Evolutionary conservation across 2,888 invertebrate genomes (phyloP), one percentile per base, ranked within the genome.

Genomic region (Listrodromus nycthemerus): DNA sequence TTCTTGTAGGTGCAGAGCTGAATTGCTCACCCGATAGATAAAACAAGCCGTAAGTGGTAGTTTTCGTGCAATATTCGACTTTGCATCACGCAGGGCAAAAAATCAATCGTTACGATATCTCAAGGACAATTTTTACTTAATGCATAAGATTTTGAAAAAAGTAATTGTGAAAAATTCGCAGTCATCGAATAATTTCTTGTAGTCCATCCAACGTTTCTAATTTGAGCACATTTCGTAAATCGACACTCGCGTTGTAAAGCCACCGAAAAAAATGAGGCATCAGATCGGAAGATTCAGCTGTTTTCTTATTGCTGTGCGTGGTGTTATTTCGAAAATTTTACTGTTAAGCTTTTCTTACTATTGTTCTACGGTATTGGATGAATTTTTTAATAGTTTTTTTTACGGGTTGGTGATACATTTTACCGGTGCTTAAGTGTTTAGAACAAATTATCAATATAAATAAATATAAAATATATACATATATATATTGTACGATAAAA

Each of bases 401-500:
- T 41, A 58, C 70, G 75, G 65, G 48, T 63, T 45, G 55, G 48
- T 21, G 48, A 58, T 63, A 63, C 33, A 75, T 30, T 66, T 58
- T 66, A 71, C 27, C 30, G 58, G 75, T 8, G 37, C 37, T 37
- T 37, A 37, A 37, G 37, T 37, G 78, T 33, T 52, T 65, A 21
- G 30, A 50, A 52, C 48, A 58, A 76, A 75, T 48, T 24, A 78
- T 55, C 45, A 13, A 61, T 52, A 45, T 13, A 37, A 6, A 77
- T 30, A 48, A 24, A 61, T 67, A 66, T 61, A 78, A 30, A 24
- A 65, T 65, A 16, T 83, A 80, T 33, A 76, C 76, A 50, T 41
- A 52, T 67, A 76, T 66, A 75, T 63, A 71, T 63, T 30, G 48
- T 66, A 75, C 37, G 63, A 76, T 24, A 45, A 77, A 76, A 52